Conservation (phyloP, 2,797 vertebrate genomes). For the Falco columbarius region DNA sequence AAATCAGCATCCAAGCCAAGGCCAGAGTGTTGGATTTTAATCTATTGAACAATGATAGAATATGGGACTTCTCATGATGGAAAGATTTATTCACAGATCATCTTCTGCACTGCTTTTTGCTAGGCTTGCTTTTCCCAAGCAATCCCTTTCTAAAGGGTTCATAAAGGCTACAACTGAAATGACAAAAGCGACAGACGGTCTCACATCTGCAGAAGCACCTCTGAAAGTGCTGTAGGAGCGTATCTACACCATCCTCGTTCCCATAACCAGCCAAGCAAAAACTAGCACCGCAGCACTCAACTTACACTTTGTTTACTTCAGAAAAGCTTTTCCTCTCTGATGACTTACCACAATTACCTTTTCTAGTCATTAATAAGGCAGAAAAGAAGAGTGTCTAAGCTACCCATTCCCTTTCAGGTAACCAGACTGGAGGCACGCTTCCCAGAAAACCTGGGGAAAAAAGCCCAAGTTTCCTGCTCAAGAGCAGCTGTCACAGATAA, state of each 20-base stretch:
- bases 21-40: not conserved
- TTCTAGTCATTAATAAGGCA: conserved; percentile 8
- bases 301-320: not conserved
- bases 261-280: not conserved
- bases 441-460: not conserved
- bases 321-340: conserved; percentile 30
- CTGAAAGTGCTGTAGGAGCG: not conserved
- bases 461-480: not conserved
- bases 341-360: not conserved
- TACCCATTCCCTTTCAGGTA: conserved; percentile 5
- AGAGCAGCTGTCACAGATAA: not conserved
- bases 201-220: not conserved
- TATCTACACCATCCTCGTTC: not conserved
- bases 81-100: not conserved
- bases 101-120: not conserved
- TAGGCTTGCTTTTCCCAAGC: not conserved
- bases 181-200: not conserved
- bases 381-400: not conserved
- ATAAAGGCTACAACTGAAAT: not conserved
- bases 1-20: not conserved
- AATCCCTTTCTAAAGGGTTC: not conserved
- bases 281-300: not conserved
- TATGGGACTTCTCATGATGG: not conserved
- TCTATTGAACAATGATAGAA: not conserved
- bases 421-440: not conserved